Evolutionary conservation across 2,797 vertebrate genomes (phyloP).

Genomic region (Emydoidea blandingii): DNA sequence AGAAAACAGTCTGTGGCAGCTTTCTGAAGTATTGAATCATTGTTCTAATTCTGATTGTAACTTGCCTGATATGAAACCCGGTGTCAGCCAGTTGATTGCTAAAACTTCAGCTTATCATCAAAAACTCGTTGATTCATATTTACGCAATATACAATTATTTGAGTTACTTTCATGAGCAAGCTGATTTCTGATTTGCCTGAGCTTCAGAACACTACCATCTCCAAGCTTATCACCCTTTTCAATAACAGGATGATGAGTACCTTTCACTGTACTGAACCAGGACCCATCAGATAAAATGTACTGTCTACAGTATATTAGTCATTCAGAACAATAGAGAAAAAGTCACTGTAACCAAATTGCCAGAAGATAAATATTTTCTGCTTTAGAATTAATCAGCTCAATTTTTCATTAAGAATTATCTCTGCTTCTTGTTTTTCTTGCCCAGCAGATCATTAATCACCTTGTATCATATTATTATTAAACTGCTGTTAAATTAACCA

Average conservation of each 20-base stretch:
- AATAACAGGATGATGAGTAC: not conserved
- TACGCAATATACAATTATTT: not conserved
- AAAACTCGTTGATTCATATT: not conserved
- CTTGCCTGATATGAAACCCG: not conserved
- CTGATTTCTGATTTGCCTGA: constrained; percentile 1
- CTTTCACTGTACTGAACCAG: constrained; percentile 12
- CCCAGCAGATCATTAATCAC: not conserved
- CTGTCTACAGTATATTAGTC: constrained; percentile 40
- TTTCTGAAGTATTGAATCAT: not conserved
- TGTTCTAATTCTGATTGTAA: not conserved
- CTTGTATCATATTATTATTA: not conserved
- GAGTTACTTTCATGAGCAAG: not conserved
- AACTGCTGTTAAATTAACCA: constrained; percentile 20
- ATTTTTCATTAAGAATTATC: constrained; percentile 38
- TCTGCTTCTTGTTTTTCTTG: constrained; percentile 18
- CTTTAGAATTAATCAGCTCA: constrained; percentile 47
- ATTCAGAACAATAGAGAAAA: not conserved
- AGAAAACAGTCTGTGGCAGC: not conserved
- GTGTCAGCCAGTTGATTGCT: not conserved
- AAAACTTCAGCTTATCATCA: not conserved
- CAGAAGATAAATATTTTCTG: constrained; percentile 49
- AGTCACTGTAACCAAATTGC: constrained; percentile 22
- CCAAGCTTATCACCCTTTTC: constrained; percentile 18
- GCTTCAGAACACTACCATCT: constrained; percentile 5
- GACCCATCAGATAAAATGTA: constrained; percentile 37